Conservation (phyloP, 2,113 vertebrate species). For the Progne subis region DNA sequence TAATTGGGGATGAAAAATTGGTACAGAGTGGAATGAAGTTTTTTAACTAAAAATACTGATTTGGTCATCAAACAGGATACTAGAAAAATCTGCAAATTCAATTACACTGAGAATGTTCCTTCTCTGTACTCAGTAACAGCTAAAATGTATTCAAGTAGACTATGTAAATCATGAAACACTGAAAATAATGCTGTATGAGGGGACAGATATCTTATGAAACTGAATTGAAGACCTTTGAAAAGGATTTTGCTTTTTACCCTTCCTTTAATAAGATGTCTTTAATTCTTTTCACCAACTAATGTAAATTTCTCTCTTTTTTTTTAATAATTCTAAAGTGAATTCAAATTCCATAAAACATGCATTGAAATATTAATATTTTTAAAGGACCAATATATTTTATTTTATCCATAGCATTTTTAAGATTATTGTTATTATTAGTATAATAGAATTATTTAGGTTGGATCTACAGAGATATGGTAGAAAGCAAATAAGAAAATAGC, state of each 20-base stretch:
- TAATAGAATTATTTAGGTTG: not conserved
- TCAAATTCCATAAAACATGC: not conserved
- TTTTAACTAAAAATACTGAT: not conserved
- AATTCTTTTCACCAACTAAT: not conserved
- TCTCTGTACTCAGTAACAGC: not conserved
- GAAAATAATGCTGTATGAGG: not conserved
- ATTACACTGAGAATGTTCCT: not conserved
- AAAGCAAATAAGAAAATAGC: not conserved
- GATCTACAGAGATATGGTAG: not conserved
- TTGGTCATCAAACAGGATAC: not conserved
- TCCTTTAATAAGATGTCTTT: not conserved
- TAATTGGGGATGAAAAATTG: not conserved
- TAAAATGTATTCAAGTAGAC: not conserved
- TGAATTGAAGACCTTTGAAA: not conserved
- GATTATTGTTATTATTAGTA: not conserved
- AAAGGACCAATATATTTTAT: not conserved
- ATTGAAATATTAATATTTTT: not conserved
- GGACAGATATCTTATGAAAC: not conserved
- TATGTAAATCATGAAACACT: not conserved
- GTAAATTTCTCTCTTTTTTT: not conserved
- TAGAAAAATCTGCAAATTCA: not conserved
- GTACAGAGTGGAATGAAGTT: not conserved
- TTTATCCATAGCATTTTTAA: not conserved
- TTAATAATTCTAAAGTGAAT: not conserved
- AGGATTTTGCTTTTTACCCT: rapidly evolving